phyloP scores from a whole-genome alignment of 2,888 invertebrate species.

The Harpalus rufipes region DNA sequence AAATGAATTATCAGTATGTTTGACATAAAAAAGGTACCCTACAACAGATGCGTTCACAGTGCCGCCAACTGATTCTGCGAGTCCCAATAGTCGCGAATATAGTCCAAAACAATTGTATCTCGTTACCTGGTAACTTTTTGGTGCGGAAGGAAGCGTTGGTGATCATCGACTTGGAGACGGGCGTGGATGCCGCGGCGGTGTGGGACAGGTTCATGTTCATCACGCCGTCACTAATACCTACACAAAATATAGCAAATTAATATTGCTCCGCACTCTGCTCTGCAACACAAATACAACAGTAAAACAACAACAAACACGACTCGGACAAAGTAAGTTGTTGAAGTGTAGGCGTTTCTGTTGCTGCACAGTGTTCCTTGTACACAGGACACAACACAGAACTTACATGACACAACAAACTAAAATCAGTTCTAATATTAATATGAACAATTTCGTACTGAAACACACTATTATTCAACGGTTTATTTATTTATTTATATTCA shows the following conservation, averaged over 20 bases:
- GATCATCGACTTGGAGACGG: constrained; percentile 95
- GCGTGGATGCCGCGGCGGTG: constrained; percentile 86
- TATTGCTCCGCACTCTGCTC: constrained; percentile 1
- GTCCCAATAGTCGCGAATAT: too few relatives aligned
- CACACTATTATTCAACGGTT: background rate
- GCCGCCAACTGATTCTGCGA: too few relatives aligned
- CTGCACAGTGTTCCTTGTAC: constrained; percentile 3
- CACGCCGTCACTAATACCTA: constrained; percentile 85
- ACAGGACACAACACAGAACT: constrained; percentile 60
- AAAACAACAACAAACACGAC: constrained; percentile 2
- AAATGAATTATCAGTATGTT: too few relatives aligned
- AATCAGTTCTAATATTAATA: constrained; percentile 59
- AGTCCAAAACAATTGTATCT: background rate
- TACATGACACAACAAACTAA: constrained; percentile 60
- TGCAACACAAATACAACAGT: too few relatives aligned
- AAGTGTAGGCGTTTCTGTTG: background rate
- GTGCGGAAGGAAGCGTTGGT: constrained; percentile 99
- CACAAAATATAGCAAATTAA: constrained; percentile 75
- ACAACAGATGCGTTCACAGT: too few relatives aligned
- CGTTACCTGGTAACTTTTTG: constrained; percentile 93
- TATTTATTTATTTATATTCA: too few relatives aligned
- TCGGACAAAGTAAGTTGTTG: constrained; percentile 12
- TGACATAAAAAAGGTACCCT: too few relatives aligned
- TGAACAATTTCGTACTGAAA: constrained; percentile 54
- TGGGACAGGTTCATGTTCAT: constrained; percentile 90